Evolutionary conservation across 2,888 invertebrate genomes (phyloP), one percentile per base, ranked within the genome.

Genomic region (Zygaena filipendulae): DNA sequence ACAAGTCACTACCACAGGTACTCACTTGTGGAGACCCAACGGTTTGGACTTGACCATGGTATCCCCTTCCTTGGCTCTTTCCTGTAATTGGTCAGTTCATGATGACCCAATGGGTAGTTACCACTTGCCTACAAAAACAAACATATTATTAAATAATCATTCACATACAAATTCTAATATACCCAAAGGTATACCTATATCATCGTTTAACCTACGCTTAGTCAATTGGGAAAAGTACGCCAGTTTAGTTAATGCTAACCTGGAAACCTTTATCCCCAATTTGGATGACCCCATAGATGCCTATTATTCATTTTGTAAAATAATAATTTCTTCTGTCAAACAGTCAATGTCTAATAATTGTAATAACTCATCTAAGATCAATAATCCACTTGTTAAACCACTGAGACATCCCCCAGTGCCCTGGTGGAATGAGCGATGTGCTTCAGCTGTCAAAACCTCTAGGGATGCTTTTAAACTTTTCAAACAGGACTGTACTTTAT

Each of bases 121-220:
- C 23, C 29, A 33, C n/a, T 18, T 33, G 4, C 25, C 29, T 27
- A 30, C 27, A 27, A 33, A 27, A 7, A 21, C 24, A 22, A 29
- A 30, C 20, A 11, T 30, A 14, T 13, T n/a, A 6, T 16, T 16
- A 6, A 16, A 16, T 16, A 16, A 7, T 16, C n/a, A n/a, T n/a
- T n/a, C n/a, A n/a, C n/a, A n/a, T n/a, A n/a, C n/a, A n/a, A n/a
- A n/a, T n/a, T n/a, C n/a, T n/a, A n/a, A n/a, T n/a, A n/a, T n/a
- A n/a, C n/a, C n/a, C n/a, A n/a, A n/a, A n/a, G n/a, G n/a, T n/a
- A n/a, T n/a, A n/a, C n/a, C n/a, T n/a, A n/a, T n/a, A n/a, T 16
- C 7, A 16, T 6, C 5, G 4, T 16, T 16, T 16, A 16, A 16
- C 16, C 16, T 16, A 6, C n/a, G n/a, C n/a, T n/a, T n/a, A n/a